A percentile compares a stretch with the other conserved stretches of the same genome.
These are phyloP conservation scores for Osmerus eperlanus DNA, from an alignment of 2,113 vertebrate species.

Conservation along the genomic window DNA sequence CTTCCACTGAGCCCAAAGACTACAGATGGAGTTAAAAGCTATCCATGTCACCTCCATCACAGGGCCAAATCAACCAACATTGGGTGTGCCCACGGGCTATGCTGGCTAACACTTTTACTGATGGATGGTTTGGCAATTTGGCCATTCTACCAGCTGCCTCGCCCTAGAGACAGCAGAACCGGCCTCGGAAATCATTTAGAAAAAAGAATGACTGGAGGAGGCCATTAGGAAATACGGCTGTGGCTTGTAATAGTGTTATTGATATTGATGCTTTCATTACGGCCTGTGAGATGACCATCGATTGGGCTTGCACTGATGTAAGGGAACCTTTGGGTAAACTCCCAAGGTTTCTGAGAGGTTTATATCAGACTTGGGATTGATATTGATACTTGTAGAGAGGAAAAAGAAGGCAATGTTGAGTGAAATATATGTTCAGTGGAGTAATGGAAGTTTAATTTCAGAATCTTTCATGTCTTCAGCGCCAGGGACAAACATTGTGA, in stretches of 20 bases:
- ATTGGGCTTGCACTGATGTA: neutral
- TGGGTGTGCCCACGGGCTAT: no score
- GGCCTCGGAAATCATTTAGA: neutral
- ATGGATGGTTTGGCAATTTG: neutral
- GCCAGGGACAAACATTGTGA: no score
- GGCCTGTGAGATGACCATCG: slow-evolving; percentile 18
- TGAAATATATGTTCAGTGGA: no score
- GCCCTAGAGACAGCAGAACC: neutral
- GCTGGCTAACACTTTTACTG: no score
- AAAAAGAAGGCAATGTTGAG: no score
- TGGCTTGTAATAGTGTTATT: slow-evolving; percentile 9
- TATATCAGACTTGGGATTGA: neutral
- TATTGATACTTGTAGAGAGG: neutral
- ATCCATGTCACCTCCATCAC: neutral
- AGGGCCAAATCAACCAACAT: neutral
- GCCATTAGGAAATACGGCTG: neutral
- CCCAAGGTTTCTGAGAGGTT: neutral
- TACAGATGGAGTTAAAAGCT: no score
- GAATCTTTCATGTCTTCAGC: no score
- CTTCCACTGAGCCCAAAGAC: no score
- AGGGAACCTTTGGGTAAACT: neutral
- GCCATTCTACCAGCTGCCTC: neutral
- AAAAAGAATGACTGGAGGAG: neutral
- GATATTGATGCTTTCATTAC: slow-evolving; percentile 28
- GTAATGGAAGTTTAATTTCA: no score